phyloP scores from a whole-genome alignment of 2,888 invertebrate species.

The Dryococelus australis region DNA sequence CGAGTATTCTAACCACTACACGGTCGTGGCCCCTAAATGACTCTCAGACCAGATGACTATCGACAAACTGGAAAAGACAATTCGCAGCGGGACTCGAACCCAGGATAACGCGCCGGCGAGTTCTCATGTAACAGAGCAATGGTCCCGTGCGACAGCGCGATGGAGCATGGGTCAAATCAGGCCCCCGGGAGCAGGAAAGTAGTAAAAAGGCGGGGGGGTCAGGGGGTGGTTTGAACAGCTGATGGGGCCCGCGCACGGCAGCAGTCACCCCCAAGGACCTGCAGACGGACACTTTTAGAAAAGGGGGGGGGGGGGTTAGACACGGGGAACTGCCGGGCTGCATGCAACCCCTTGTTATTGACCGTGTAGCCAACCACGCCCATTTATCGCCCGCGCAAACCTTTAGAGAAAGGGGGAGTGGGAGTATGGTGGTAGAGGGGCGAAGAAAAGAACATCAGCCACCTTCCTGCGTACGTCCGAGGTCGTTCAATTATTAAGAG shows the following conservation, averaged over 20 bases:
- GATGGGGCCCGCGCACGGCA: constrained; percentile 9
- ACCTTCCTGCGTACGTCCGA: background rate
- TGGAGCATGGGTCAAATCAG: background rate
- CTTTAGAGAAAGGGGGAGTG: background rate
- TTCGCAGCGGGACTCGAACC: no score
- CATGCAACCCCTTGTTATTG: constrained; percentile 16
- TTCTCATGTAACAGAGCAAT: no score
- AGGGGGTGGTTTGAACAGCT: background rate
- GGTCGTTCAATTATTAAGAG: background rate
- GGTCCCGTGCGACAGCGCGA: background rate
- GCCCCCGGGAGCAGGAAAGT: background rate
- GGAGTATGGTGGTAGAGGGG: no score
- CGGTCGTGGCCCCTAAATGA: no score
- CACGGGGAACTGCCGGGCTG: background rate
- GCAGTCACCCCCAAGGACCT: background rate
- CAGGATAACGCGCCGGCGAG: no score
- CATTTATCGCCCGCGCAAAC: background rate
- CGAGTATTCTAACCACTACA: no score
- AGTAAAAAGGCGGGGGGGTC: background rate
- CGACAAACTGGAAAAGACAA: no score
- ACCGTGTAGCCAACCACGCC: constrained; percentile 6
- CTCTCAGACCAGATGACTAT: no score
- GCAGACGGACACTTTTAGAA: no score
- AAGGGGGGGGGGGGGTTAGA: no score
- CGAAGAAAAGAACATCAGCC: background rate